Conservation (phyloP, 2,888 invertebrate genomes). For the Petrophora chlorosata region DNA sequence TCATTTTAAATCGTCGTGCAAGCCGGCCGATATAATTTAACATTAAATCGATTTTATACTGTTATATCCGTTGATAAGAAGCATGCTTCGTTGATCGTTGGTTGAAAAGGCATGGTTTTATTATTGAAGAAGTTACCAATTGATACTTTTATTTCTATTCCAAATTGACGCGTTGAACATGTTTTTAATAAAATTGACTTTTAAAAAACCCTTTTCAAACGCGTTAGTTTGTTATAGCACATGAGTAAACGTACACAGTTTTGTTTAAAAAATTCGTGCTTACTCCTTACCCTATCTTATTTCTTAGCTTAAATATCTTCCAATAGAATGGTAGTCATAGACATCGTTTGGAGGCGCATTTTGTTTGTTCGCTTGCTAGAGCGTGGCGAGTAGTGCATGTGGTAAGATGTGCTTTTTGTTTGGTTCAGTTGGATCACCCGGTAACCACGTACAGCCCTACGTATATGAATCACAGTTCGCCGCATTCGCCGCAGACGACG, state of each 20-base stretch:
- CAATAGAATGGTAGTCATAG: slow-evolving; percentile 22
- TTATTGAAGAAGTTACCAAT: not conserved
- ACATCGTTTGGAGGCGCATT: slow-evolving; percentile 4
- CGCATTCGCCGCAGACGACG: slow-evolving; percentile 74
- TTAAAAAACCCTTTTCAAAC: too few species aligned
- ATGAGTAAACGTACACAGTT: slow-evolving; percentile 1
- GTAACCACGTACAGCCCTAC: slow-evolving; percentile 71
- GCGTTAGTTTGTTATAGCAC: slow-evolving; percentile 7
- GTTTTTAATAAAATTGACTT: not conserved
- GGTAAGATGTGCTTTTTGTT: slow-evolving; percentile 16
- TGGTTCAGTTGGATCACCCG: slow-evolving; percentile 70
- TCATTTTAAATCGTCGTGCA: too few species aligned
- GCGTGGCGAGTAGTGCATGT: not conserved
- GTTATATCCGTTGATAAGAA: not conserved
- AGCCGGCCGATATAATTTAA: too few species aligned
- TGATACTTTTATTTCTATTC: slow-evolving; percentile 1
- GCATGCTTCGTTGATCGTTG: slow-evolving; percentile 11
- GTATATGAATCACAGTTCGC: slow-evolving; percentile 76
- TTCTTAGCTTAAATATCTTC: slow-evolving; percentile 17
- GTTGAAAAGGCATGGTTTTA: slow-evolving; percentile 21
- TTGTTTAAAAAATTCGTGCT: slow-evolving; percentile 8
- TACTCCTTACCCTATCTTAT: slow-evolving; percentile 10
- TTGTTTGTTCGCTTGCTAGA: too few species aligned
- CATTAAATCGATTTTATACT: not conserved
- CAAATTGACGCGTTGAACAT: not conserved